Evolutionary conservation across 2,113 vertebrate species (phyloP).

Genomic region (Ailurus styani): DNA sequence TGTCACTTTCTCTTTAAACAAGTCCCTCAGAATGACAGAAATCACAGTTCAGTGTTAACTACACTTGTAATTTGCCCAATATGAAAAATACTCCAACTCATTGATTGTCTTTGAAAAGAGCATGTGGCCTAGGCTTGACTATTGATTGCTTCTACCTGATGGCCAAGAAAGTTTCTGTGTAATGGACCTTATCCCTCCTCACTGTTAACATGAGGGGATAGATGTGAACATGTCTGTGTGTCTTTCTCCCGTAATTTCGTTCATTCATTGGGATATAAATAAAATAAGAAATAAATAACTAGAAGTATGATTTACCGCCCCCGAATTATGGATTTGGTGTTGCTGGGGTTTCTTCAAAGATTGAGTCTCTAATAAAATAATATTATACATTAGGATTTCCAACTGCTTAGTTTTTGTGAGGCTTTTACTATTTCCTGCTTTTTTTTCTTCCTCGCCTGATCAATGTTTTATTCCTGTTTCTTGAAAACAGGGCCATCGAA

Average conservation of each 20-base stretch:
- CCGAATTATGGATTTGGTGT: not conserved
- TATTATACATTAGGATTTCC: not conserved
- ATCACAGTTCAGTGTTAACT: not conserved
- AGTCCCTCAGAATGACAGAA: not conserved
- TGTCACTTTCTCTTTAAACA: not conserved
- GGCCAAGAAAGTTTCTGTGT: not conserved
- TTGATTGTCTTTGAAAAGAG: not conserved
- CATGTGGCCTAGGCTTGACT: not conserved
- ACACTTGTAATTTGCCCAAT: not conserved
- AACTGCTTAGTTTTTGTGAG: not conserved
- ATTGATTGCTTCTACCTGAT: not conserved
- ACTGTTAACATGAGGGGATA: not conserved
- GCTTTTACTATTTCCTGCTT: not conserved
- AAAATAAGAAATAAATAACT: not conserved
- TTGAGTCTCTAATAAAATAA: not conserved
- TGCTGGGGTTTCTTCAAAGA: not conserved
- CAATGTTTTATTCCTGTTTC: slow-evolving; percentile 24
- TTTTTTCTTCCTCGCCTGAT: not conserved
- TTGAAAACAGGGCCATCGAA: not conserved
- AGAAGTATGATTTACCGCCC: not conserved
- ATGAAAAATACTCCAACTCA: not conserved
- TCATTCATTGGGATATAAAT: not conserved
- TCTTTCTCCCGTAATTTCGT: not conserved
- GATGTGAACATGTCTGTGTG: not conserved
- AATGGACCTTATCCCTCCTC: not conserved